Conservation (phyloP, 1,140 invertebrate species). For the Amphibalanus amphitrite region DNA sequence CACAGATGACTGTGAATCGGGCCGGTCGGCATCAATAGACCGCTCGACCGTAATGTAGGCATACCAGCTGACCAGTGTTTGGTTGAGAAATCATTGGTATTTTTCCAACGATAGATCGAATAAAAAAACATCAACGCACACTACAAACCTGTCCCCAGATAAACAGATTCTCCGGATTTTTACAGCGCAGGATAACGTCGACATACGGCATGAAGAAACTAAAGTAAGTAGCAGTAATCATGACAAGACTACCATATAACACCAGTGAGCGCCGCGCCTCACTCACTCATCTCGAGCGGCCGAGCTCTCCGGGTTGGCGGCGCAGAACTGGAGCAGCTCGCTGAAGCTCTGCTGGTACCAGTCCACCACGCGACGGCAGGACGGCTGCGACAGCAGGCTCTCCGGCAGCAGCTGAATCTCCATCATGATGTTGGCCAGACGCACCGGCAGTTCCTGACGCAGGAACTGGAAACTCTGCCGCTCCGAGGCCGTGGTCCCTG, state of each 20-base stretch:
- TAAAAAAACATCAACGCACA: too few relatives aligned
- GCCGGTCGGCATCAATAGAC: too few relatives aligned
- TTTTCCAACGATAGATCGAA: not conserved
- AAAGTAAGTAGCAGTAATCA: too few relatives aligned
- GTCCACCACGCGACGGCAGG: conserved; percentile 66
- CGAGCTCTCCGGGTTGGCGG: conserved; percentile 36
- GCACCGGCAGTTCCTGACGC: conserved; percentile 84
- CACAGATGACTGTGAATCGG: too few relatives aligned
- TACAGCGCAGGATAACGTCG: too few relatives aligned
- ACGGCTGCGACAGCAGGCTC: conserved; percentile 70
- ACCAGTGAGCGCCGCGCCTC: too few relatives aligned
- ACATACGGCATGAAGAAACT: too few relatives aligned
- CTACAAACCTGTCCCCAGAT: not conserved
- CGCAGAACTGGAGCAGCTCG: conserved; percentile 75
- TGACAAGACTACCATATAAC: too few relatives aligned
- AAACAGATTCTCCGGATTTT: too few relatives aligned
- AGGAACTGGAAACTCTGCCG: conserved; percentile 79
- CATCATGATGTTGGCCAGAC: conserved; percentile 95
- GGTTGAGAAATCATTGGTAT: too few relatives aligned
- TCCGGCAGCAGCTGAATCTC: conserved; percentile 86
- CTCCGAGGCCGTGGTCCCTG: conserved; percentile 76
- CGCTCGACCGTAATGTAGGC: too few relatives aligned
- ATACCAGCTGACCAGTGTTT: too few relatives aligned
- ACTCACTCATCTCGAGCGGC: conserved; percentile 46
- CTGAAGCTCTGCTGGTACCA: conserved; percentile 84